Percentiles rank a stretch among this genome's conserved stretches.
These are phyloP conservation scores for Watsonalla cultraria DNA, from an alignment of 2,888 invertebrate species.

Conservation along the genomic window DNA sequence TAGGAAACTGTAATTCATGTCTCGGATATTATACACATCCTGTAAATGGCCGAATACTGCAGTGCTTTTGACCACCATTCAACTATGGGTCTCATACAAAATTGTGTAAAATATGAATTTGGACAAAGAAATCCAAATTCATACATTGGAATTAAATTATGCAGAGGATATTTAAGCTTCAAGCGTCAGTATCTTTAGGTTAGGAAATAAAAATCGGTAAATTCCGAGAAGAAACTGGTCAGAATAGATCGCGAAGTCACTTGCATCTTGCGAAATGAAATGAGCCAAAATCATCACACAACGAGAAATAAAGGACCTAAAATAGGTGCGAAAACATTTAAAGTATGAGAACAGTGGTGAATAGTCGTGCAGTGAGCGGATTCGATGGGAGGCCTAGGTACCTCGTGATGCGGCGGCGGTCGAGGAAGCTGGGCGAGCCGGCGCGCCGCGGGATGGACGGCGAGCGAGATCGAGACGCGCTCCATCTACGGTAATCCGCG, in stretches of 20 bases:
- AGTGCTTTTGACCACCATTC: background rate
- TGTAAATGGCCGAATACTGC: background rate
- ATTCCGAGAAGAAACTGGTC: too few species aligned
- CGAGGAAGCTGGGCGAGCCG: constrained; percentile 96
- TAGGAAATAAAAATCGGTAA: too few species aligned
- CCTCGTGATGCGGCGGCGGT: constrained; percentile 96
- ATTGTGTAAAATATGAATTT: too few species aligned
- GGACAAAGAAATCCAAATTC: too few species aligned
- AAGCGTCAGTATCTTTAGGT: too few species aligned
- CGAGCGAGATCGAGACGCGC: constrained; percentile 73
- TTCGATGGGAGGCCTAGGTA: constrained; percentile 54
- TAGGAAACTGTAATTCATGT: constrained; percentile 8
- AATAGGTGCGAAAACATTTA: background rate
- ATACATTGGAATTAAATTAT: too few species aligned
- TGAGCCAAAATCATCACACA: too few species aligned
- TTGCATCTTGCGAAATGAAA: too few species aligned
- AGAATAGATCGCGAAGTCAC: too few species aligned
- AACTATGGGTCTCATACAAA: background rate
- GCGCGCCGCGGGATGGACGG: constrained; percentile 95
- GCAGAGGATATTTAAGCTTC: too few species aligned
- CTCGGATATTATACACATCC: constrained; percentile 9
- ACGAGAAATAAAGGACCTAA: background rate
- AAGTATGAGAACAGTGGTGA: background rate
- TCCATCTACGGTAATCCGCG: constrained; percentile 75
- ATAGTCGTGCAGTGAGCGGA: background rate